Conservation (phyloP, 1,140 invertebrate genomes). For the Dendroctonus ponderosae region DNA sequence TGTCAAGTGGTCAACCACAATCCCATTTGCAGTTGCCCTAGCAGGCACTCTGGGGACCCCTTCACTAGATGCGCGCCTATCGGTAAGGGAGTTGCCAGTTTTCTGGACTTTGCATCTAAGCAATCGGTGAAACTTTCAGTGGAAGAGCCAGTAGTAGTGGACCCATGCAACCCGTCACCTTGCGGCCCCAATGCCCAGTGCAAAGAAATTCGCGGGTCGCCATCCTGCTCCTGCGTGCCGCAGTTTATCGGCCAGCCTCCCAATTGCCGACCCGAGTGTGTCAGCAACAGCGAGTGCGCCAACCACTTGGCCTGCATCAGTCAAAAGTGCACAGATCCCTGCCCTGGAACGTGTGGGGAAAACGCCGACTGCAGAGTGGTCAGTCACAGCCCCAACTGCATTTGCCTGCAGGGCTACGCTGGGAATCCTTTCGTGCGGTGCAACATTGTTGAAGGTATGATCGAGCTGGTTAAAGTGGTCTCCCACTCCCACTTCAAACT, state of each 20-base stretch:
- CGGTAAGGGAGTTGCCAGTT: conserved; percentile 46
- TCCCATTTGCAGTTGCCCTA: conserved; percentile 64
- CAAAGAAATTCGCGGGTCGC: conserved; percentile 58
- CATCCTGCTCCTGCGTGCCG: conserved; percentile 67
- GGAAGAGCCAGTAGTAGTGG: conserved; percentile 45
- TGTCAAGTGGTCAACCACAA: conserved; percentile 65
- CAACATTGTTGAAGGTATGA: conserved; percentile 47
- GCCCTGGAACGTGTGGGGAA: conserved; percentile 63
- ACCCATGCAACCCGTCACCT: conserved; percentile 73
- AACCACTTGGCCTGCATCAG: conserved; percentile 63
- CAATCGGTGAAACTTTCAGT: conserved; percentile 21
- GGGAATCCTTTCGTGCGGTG: conserved; percentile 53
- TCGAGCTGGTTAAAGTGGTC: too few relatives aligned
- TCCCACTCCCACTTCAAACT: background rate
- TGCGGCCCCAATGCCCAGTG: conserved; percentile 77
- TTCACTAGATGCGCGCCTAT: conserved; percentile 58
- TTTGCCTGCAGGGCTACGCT: conserved; percentile 55
- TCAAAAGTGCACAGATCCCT: conserved; percentile 59
- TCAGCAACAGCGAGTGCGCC: conserved; percentile 65
- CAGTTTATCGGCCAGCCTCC: conserved; percentile 72
- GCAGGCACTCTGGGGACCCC: conserved; percentile 62
- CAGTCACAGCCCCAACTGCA: conserved; percentile 61
- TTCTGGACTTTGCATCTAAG: background rate
- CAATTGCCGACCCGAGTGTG: conserved; percentile 76
- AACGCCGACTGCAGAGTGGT: conserved; percentile 59